Evolutionary conservation across 2,888 invertebrate species (phyloP), one percentile per base, ranked within the genome.

Genomic region (Drosophila lacicola): DNA sequence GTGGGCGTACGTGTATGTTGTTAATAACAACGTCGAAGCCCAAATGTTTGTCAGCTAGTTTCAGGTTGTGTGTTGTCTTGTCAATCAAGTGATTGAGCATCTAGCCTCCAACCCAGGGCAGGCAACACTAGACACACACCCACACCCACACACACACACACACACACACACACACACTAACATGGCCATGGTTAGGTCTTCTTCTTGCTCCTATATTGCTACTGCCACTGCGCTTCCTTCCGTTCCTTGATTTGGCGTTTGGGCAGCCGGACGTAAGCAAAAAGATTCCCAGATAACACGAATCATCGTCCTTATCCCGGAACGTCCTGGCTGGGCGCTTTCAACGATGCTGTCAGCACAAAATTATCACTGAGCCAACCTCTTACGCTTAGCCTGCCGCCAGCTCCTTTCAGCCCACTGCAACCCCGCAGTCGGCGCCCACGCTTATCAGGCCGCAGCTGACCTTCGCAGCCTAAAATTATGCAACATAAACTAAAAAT

Each of bases 401-500:
- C 25, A 8, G 8, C 8, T 29, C 8, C 29, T 2, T 8, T 29
- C 29, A 29, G 8, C 29, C 14, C 37, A 14, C 37, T 19, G 1
- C 50, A 21, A 41, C 4, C 41, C 13, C 8, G 17, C 10, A 13
- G 41, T 8, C 8, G 8, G 8, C 6, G 11, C 13, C 14, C 17
- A 5, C 9, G 33, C 29, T 33, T 57, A 71, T 61, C 72, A 62
- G 71, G 39, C 39, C 14, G 61, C 34, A 58, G 58, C 46, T 71
- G 72, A 67, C 62, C 77, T 51, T 54, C 56, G 63, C 56, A 50
- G 74, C 82, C 75, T 21, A 70, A 82, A 85, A 82, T 88, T 88
- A 82, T 88, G 88, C 88, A 82, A 82, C 80, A 85, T 85, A 85
- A 88, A 88, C 88, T 79, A 74, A 85, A 82, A 82, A 82, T 88